Base-by-base conservation (phyloP, 1,140 invertebrate genomes). In the Bemisia tabaci region DNA sequence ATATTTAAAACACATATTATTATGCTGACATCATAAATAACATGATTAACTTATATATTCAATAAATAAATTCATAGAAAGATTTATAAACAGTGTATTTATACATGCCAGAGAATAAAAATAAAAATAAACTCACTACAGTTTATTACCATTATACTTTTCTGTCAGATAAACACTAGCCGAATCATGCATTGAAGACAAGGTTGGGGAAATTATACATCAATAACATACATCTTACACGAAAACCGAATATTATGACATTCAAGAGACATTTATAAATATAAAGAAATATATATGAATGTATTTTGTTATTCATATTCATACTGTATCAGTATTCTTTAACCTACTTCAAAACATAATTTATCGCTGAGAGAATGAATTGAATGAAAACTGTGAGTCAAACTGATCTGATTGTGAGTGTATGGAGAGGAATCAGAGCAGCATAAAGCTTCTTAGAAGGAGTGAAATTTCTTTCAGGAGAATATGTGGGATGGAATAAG, bases 41-140 rank as follows among this genome's bases (percentile, higher is more conserved):
- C 33, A 48, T 48, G 33, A 48, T 48, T 17, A 48, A 48, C 5
- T 9, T 5, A 17, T 48, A 48, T 48, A 48, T 48, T 48, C 5
- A 48, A 48, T 48, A 48, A 48, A 48, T 48, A 48, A 48, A 48
- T 48, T 48, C 33, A 48, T 48, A 48, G 33, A 48, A 48, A 48
- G 5, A 48, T 48, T 48, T 48, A 48, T 48, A 5, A 48, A 48
- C 17, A 48, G 5, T 17, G 5, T 17, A 48, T 48, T 5, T 48
- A 48, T 48, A 48, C 33, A 9, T 48, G 5, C 17, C 17, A 9
- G 17, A 48, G 17, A 17, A 48, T 48, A 17, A 48, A 48, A 48
- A 48, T 48, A 48, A 9, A 48, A 48, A 48, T 48, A 5, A 5
- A 48, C 17, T 48, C 17, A 48, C 33, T 48, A 48, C 33, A 48